Conservation (phyloP, 2,888 invertebrate species). For the Leptopilina syphax region DNA sequence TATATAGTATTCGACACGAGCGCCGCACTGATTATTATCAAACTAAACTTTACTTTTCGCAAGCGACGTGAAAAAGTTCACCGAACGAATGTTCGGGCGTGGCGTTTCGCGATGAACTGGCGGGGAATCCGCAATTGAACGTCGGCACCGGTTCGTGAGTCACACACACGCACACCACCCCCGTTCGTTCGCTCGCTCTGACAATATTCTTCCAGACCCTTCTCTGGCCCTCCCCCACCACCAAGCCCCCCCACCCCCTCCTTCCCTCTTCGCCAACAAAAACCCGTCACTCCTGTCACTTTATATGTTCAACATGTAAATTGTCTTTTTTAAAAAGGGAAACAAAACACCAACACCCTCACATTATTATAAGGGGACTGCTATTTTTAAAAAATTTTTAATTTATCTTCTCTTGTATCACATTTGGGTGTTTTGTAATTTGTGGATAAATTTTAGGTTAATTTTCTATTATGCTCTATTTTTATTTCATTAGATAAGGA, state of each 20-base stretch:
- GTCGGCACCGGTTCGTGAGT: slow-evolving; percentile 71
- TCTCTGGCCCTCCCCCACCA: slow-evolving; percentile 48
- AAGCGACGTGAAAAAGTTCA: slow-evolving; percentile 44
- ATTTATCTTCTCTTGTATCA: too few species aligned
- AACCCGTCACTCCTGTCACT: slow-evolving; percentile 43
- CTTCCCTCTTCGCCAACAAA: not conserved
- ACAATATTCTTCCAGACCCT: slow-evolving; percentile 46
- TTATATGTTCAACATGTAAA: slow-evolving; percentile 30
- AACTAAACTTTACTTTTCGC: not conserved
- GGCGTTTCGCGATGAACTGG: slow-evolving; percentile 76
- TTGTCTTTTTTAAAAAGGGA: slow-evolving; percentile 27
- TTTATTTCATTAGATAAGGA: too few species aligned
- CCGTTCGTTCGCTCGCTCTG: slow-evolving; percentile 53
- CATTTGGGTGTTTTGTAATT: too few species aligned
- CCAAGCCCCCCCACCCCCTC: not conserved
- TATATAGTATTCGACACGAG: not conserved
- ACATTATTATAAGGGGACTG: too few species aligned
- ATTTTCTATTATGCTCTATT: too few species aligned
- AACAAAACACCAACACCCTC: too few species aligned
- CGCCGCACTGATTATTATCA: slow-evolving; percentile 4
- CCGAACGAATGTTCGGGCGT: slow-evolving; percentile 70
- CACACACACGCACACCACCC: slow-evolving; percentile 65
- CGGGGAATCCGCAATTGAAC: slow-evolving; percentile 62
- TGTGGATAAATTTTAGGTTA: too few species aligned
- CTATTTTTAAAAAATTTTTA: too few species aligned